Conservation (phyloP, 1,140 invertebrate genomes). For the Tetramorium simillimum region DNA sequence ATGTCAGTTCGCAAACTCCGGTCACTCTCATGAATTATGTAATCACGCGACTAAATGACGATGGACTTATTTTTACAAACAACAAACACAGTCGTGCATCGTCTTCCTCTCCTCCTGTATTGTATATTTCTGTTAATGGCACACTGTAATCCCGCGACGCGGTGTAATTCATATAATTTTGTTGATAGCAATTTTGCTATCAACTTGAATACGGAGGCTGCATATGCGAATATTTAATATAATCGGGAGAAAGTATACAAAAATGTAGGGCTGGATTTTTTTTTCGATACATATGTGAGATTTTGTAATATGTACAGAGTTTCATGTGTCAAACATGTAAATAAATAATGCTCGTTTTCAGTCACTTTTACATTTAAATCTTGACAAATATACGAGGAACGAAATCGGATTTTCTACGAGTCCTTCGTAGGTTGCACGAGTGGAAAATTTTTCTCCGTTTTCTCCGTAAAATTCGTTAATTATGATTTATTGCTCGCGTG, state of each 20-base stretch:
- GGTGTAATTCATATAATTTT: background rate
- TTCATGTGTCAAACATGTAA: background rate
- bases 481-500: conserved; percentile 48
- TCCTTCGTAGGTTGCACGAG: background rate
- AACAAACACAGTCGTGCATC: background rate
- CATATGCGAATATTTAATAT: background rate
- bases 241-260: background rate
- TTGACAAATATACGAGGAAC: background rate
- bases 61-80: conserved; percentile 7
- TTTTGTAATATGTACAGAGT: background rate
- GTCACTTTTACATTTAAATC: background rate
- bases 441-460: conserved; percentile 24
- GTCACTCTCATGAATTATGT: conserved; percentile 50
- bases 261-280: background rate
- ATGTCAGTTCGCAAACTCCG: conserved; percentile 42
- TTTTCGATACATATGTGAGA: too few species aligned
- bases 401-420: background rate
- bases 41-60: background rate
- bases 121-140: background rate
- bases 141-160: background rate
- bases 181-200: background rate
- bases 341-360: background rate
- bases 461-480: conserved; percentile 38
- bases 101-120: too few species aligned
- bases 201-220: background rate